Evolutionary conservation across 2,113 vertebrate genomes (phyloP), one percentile per base, ranked within the genome.

Genomic region (Engraulis encrasicolus): DNA sequence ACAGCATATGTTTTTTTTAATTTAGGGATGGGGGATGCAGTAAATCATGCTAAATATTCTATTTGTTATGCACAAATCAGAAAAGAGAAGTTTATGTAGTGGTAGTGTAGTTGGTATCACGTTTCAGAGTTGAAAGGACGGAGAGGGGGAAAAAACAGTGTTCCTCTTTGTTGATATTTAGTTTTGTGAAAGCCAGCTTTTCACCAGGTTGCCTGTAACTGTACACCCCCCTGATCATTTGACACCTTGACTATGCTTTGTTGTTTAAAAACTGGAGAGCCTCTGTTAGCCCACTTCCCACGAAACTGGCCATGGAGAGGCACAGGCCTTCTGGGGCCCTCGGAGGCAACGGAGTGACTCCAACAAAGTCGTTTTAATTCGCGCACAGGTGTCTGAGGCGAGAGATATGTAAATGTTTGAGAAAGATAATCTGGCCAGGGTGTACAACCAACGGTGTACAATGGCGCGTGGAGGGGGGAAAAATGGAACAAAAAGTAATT

Each of bases 391-490:
- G 61, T 71, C 61, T 71, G 27, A 71, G 31, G 61, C 34, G 61
- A 71, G 61, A 71, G 61, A 71, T 71, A 71, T 71, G 61, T 71
- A 71, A 71, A 71, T 71, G 61, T 71, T 71, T 71, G 12, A 71
- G 61, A 31, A 71, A 71, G 61, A 71, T 71, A 34, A 71, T 71
- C 61, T 71, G 61, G 4, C 61, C 17, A 71, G 61, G 61, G 61
- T 17, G 9, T 27, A n/a, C n/a, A n/a, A n/a, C n/a, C n/a, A 31
- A 71, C 27, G 17, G 23, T 71, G 9, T 34, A 31, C 61, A 71
- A 71, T 34, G 12, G 61, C 27, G 27, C 61, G n/a, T n/a, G n/a
- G n/a, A n/a, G n/a, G n/a, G n/a, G n/a, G n/a, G n/a, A n/a, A n/a
- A 71, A 1, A 14, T 1, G 27, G 27, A 71, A 71, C 61, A 71